A percentile compares a stretch with the other conserved stretches of the same genome.
phyloP scores from a whole-genome alignment of 2,113 vertebrate species.

The Noctilio leporinus region DNA sequence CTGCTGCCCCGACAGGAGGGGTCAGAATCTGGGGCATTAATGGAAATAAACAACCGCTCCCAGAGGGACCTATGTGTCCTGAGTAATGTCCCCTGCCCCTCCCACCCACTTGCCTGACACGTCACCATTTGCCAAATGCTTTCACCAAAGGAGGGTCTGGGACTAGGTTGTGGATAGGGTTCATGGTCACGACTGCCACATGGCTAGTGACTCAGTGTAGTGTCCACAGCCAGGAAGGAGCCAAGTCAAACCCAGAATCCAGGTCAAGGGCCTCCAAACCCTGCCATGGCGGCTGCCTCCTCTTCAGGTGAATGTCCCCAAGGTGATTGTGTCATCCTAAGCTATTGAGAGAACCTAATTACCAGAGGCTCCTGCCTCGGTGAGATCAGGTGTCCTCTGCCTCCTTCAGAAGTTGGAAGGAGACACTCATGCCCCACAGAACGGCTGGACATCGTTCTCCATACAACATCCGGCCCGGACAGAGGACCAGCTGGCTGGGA shows the following conservation, averaged over 20 bases:
- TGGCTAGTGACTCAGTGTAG: not conserved
- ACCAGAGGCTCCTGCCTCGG: not conserved
- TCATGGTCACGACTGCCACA: not conserved
- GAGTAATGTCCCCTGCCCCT: too few relatives aligned
- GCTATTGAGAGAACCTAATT: not conserved
- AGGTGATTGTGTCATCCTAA: not conserved
- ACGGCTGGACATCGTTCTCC: not conserved
- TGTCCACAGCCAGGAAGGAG: not conserved
- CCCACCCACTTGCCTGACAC: accelerated
- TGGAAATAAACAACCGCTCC: not conserved
- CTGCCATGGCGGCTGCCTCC: not conserved
- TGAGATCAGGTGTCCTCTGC: not conserved
- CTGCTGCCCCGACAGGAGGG: not conserved
- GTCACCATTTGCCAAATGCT: not conserved
- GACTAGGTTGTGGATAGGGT: not conserved
- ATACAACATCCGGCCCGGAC: accelerated
- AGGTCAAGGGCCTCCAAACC: not conserved
- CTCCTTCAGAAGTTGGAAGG: not conserved
- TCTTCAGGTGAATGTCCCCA: not conserved
- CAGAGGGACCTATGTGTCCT: not conserved
- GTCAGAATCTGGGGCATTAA: accelerated
- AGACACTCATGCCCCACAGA: not conserved
- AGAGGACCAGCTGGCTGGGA: not conserved
- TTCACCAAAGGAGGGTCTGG: not conserved
- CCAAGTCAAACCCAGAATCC: not conserved